Conservation (phyloP, 2,113 vertebrate genomes). For the Neolamprologus caudopunctatus region DNA sequence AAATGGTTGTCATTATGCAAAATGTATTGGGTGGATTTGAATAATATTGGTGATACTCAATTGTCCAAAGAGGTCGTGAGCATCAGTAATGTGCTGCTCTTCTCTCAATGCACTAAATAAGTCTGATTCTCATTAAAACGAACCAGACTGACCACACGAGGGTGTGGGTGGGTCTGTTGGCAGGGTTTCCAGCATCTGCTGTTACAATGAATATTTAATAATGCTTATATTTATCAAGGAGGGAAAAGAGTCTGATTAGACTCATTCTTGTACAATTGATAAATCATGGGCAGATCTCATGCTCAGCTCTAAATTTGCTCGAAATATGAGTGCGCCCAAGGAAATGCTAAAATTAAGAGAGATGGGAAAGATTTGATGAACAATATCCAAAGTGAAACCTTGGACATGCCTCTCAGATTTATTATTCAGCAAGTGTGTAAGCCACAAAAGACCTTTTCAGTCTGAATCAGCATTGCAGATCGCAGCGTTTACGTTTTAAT, state of each 20-base stretch:
- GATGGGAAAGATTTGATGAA: not conserved
- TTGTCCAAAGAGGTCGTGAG: not conserved
- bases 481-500: constrained; percentile 8
- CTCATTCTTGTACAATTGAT: not conserved
- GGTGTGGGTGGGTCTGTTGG: not conserved
- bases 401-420: not conserved
- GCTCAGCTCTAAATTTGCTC: not conserved
- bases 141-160: not conserved
- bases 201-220: not conserved
- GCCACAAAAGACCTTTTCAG: not conserved
- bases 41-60: not conserved
- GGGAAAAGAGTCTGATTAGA: not conserved
- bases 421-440: not conserved
- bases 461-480: constrained; percentile 15
- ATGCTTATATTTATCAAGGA: not conserved
- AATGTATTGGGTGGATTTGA: not conserved
- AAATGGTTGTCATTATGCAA: not conserved
- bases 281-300: not conserved
- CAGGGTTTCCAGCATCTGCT: not conserved
- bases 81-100: not conserved
- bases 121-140: constrained; percentile 2
- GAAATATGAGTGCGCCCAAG: not conserved
- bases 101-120: not conserved
- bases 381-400: not conserved
- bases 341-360: not conserved